Evolutionary conservation across 92 coral and sea anemone genomes (phyloP), one percentile per base, ranked within the genome.

Genomic region (Bergia puertoricense): DNA sequence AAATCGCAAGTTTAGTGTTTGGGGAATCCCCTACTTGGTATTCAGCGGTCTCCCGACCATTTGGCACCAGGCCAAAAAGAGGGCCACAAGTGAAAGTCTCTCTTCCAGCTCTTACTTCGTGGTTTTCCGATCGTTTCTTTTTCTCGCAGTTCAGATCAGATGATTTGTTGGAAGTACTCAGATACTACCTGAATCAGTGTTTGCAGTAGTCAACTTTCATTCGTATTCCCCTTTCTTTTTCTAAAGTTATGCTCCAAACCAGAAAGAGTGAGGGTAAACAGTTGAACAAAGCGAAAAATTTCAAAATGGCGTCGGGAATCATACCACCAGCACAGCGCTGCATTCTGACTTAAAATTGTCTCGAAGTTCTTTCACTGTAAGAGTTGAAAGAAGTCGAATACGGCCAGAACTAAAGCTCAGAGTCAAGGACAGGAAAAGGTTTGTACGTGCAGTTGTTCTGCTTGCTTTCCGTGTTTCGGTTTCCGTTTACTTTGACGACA

Each of bases 351-450:
- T 81, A 54, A 79, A 36, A 59, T 37, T 18, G 42, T 37, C 72
- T 81, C 85, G 85, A 81, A 81, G 85, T 81, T 81, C 85, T 81
- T 81, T 57, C 74, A 20, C 56, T 81, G 57, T 56, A 15, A 36
- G 38, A 62, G 39, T 59, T 62, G 85, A 81, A 81, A 81, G 85
- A 81, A 81, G 85, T 81, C 85, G 85, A 81, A 50, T 79, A 23
- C 62, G 41, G 83, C 20, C 69, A 39, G 46, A 81, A 41, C 38
- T 65, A 39, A 59, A 30, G 37, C 45, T 23, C n/a, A 77, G 59
- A 54, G 59, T n/a, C 16, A 5, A 43, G 36, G 45, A 20, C 81
- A 22, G 56, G 48, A 81, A 41, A 11, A 62, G 85, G 85, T 81
- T 81, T 57, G 85, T 81, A 81, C 85, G 37, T 76, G 79, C 44